Percentiles rank a stretch among this genome's conserved stretches.
Evolutionary conservation across 2,888 invertebrate species (phyloP).

Genomic region (Erebia ligea): DNA sequence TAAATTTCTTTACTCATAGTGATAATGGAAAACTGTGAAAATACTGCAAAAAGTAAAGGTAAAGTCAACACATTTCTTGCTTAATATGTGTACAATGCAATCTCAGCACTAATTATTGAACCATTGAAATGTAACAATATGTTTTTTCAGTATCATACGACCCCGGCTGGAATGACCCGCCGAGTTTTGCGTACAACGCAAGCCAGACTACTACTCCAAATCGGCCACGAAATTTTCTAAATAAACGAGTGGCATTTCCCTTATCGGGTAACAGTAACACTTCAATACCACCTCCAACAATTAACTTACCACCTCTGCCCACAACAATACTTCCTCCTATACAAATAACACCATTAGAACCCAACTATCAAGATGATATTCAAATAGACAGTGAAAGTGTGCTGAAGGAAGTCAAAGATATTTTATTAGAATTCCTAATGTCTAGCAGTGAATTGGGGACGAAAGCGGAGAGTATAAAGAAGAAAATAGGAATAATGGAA

Average conservation of each 20-base stretch:
- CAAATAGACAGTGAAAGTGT: slow-evolving; percentile 59
- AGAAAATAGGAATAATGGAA: slow-evolving; percentile 80
- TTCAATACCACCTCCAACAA: slow-evolving; percentile 46
- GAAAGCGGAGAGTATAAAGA: slow-evolving; percentile 79
- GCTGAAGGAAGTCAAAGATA: slow-evolving; percentile 62
- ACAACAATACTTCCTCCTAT: slow-evolving; percentile 40
- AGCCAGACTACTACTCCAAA: slow-evolving; percentile 63
- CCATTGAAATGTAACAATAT: slow-evolving; percentile 1
- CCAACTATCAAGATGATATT: slow-evolving; percentile 35
- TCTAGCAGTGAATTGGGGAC: slow-evolving; percentile 66
- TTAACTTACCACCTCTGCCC: slow-evolving; percentile 61
- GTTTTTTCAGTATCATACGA: slow-evolving; percentile 67
- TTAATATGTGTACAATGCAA: background rate
- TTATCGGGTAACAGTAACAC: slow-evolving; percentile 55
- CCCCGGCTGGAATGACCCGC: slow-evolving; percentile 85
- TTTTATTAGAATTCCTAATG: slow-evolving; percentile 62
- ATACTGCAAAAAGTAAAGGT: slow-evolving; percentile 52
- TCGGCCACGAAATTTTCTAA: slow-evolving; percentile 74
- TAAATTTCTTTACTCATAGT: background rate
- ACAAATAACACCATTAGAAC: slow-evolving; percentile 34
- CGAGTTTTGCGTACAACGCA: slow-evolving; percentile 73
- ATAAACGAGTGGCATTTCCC: slow-evolving; percentile 82
- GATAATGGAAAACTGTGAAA: slow-evolving; percentile 53
- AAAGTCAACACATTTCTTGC: slow-evolving; percentile 22
- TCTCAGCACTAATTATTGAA: background rate